Percentiles rank a stretch among this genome's conserved stretches.
Conservation (phyloP, 1,140 invertebrate species). For the Camponotus floridanus region DNA sequence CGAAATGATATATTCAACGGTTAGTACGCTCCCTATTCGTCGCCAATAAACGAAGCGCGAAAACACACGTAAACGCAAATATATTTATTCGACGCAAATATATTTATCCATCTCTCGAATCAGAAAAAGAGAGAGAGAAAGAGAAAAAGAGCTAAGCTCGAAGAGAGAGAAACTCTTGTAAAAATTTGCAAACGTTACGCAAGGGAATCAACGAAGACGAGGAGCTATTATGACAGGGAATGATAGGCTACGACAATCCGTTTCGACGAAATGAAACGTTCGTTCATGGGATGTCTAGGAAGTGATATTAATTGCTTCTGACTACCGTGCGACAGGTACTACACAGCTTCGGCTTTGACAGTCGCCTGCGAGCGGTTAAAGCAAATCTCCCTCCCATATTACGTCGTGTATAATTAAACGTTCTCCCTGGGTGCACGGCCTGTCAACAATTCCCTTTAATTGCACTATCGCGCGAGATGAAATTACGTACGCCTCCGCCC, state of each 20-base stretch:
- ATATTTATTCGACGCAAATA: constrained; percentile 34
- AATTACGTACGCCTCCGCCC: constrained; percentile 42
- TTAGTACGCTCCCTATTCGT: not conserved
- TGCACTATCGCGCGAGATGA: constrained; percentile 53
- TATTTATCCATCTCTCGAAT: too few species aligned
- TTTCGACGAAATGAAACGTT: constrained; percentile 21
- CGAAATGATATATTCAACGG: constrained; percentile 66
- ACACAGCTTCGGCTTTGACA: constrained; percentile 12
- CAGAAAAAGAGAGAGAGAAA: too few species aligned
- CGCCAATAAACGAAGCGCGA: not conserved
- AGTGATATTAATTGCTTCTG: constrained; percentile 27
- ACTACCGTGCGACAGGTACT: not conserved
- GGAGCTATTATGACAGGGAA: not conserved
- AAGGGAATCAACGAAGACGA: not conserved
- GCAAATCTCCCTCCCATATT: constrained; percentile 34
- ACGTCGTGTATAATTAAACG: constrained; percentile 55
- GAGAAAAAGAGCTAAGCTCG: not conserved
- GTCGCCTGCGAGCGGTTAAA: constrained; percentile 2
- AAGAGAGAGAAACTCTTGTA: not conserved
- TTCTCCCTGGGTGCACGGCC: not conserved
- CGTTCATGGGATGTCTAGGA: not conserved
- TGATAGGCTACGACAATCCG: not conserved
- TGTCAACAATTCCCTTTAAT: constrained; percentile 61
- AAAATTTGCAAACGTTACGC: not conserved
- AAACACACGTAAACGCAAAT: constrained; percentile 33